Conservation (phyloP, 2,888 invertebrate genomes). For the Eucriotettix oculatus region DNA sequence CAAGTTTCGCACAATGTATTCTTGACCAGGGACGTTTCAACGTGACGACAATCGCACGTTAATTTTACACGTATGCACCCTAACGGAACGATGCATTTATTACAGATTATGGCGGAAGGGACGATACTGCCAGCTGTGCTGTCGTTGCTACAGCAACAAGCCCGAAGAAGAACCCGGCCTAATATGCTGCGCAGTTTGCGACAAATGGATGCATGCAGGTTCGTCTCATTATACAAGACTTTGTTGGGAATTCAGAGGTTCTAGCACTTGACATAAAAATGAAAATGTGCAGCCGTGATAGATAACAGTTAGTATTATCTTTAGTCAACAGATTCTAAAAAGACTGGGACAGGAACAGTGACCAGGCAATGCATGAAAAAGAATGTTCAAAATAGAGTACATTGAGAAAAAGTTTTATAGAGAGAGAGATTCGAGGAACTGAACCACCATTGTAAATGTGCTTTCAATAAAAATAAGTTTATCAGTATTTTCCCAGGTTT, state of each 20-base stretch:
- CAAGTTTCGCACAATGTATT: not conserved
- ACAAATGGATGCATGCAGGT: slow-evolving; percentile 35
- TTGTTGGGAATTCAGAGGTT: too few relatives aligned
- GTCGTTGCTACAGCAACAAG: slow-evolving; percentile 43
- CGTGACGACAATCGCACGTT: too few relatives aligned
- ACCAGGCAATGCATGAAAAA: too few relatives aligned
- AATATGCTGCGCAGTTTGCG: slow-evolving; percentile 32
- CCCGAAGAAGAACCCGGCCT: slow-evolving; percentile 41
- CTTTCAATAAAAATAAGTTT: too few relatives aligned
- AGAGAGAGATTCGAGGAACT: too few relatives aligned
- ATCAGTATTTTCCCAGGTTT: too few relatives aligned
- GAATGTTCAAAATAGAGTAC: too few relatives aligned
- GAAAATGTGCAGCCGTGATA: not conserved
- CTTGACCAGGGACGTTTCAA: not conserved
- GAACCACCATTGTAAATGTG: too few relatives aligned
- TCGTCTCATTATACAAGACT: slow-evolving; percentile 8
- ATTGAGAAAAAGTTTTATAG: too few relatives aligned
- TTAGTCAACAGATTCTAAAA: not conserved
- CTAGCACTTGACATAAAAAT: not conserved
- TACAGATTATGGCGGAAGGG: slow-evolving; percentile 48
- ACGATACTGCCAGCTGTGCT: slow-evolving; percentile 54
- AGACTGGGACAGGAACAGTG: too few relatives aligned
- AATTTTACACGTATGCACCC: too few relatives aligned
- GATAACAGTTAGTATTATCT: not conserved
- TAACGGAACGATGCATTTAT: not conserved